Conservation (phyloP, 1,140 invertebrate genomes). For the Leptinotarsa undecemlineata region DNA sequence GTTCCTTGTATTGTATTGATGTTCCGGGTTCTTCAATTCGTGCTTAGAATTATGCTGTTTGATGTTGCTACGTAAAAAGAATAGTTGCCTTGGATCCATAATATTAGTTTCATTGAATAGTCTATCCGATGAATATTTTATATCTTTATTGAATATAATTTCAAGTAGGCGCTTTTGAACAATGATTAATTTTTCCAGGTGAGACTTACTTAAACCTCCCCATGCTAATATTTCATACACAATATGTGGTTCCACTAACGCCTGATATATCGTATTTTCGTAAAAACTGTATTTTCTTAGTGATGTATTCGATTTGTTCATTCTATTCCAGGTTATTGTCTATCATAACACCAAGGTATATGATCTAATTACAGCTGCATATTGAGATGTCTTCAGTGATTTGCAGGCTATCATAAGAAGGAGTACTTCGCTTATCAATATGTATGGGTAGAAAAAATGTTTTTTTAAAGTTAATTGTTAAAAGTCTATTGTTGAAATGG, state of each 20-base stretch:
- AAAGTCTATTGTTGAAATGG: background rate
- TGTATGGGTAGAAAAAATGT: background rate
- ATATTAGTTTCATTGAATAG: background rate
- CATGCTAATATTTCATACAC: background rate
- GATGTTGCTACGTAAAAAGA: background rate
- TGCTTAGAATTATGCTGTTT: background rate
- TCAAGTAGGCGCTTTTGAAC: background rate
- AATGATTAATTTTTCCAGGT: background rate
- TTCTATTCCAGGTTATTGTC: background rate
- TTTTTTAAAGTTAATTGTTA: slow-evolving; percentile 11
- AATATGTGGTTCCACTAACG: background rate
- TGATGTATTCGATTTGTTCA: slow-evolving; percentile 1
- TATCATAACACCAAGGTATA: slow-evolving; percentile 7
- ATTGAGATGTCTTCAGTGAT: slow-evolving; percentile 1
- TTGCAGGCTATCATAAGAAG: background rate
- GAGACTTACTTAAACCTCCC: background rate
- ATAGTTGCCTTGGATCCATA: background rate
- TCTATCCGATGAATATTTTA: background rate
- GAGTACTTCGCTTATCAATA: background rate
- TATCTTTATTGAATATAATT: slow-evolving; percentile 1
- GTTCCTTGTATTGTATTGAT: slow-evolving; percentile 1
- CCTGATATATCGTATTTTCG: background rate
- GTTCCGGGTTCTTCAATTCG: background rate
- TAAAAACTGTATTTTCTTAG: background rate
- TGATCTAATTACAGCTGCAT: slow-evolving; percentile 9